These are phyloP conservation scores for Piscicola geometra DNA, from an alignment of 2,888 invertebrate genomes.

Conservation along the genomic window DNA sequence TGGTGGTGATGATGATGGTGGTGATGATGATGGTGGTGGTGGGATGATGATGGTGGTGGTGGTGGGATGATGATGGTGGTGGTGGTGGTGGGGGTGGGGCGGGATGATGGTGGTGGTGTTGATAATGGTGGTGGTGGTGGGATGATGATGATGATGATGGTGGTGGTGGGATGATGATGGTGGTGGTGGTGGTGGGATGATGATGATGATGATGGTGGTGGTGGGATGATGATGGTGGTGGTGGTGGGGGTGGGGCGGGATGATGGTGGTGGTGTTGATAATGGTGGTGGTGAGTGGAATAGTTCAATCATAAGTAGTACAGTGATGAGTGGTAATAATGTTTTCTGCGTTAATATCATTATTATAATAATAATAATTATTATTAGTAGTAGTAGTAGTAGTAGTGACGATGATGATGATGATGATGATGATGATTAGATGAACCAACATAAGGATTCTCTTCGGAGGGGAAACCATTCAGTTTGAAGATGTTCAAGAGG, in stretches of 20 bases:
- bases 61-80: conserved; percentile 12
- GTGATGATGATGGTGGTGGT: conserved; percentile 28
- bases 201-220: no score
- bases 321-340: no score
- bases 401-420: neutral
- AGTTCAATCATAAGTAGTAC: no score
- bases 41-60: conserved; percentile 10
- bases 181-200: no score
- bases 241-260: no score
- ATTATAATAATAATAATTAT: neutral
- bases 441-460: conserved; percentile 78
- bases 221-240: no score
- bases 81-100: conserved; percentile 8
- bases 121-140: conserved; percentile 23
- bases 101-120: conserved; percentile 18
- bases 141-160: no score
- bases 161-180: no score
- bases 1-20: conserved; percentile 27
- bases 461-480: conserved; percentile 91
- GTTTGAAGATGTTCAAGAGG: conserved; percentile 89
- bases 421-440: neutral
- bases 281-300: no score
- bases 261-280: no score
- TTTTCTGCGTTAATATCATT: neutral
- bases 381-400: neutral